Percentiles rank a stretch among this genome's conserved stretches.
These are phyloP conservation scores for Kryptolebias ocellatus DNA, from an alignment of 2,797 vertebrate genomes.

Conservation along the genomic window DNA sequence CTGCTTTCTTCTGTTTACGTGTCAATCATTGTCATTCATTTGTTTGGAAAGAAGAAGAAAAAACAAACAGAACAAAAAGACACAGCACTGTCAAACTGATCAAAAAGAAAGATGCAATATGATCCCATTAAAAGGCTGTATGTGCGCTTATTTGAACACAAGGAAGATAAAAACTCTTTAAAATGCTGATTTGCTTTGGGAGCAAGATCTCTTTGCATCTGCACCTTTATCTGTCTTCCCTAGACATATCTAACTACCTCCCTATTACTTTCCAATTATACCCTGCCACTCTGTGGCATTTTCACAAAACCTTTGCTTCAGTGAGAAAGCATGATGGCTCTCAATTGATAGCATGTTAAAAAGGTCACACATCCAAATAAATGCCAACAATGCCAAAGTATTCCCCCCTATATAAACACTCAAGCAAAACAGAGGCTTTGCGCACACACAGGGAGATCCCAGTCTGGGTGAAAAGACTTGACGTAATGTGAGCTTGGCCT, in stretches of 20 bases:
- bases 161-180: conserved; percentile 12
- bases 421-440: conserved; percentile 62
- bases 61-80: not conserved
- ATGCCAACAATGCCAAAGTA: conserved; percentile 85
- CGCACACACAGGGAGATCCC: conserved; percentile 49
- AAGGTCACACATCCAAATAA: conserved; percentile 87
- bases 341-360: conserved; percentile 83
- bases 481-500: conserved; percentile 80
- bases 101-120: not conserved
- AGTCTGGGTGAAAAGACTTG: conserved; percentile 53
- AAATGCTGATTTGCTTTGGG: conserved; percentile 27
- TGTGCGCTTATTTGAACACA: not conserved
- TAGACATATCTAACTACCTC: conserved; percentile 66
- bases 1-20: not conserved
- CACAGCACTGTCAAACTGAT: not conserved
- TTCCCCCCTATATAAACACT: conserved; percentile 70
- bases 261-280: conserved; percentile 72
- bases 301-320: conserved; percentile 72
- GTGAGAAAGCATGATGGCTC: conserved; percentile 75
- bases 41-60: not conserved
- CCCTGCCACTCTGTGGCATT: conserved; percentile 72
- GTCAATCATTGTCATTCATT: not conserved
- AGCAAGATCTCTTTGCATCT: conserved; percentile 33
- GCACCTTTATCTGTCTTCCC: conserved; percentile 60
- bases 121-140: not conserved